phyloP scores from a whole-genome alignment of 1,140 invertebrate genomes.

The Euwallacea similis region DNA sequence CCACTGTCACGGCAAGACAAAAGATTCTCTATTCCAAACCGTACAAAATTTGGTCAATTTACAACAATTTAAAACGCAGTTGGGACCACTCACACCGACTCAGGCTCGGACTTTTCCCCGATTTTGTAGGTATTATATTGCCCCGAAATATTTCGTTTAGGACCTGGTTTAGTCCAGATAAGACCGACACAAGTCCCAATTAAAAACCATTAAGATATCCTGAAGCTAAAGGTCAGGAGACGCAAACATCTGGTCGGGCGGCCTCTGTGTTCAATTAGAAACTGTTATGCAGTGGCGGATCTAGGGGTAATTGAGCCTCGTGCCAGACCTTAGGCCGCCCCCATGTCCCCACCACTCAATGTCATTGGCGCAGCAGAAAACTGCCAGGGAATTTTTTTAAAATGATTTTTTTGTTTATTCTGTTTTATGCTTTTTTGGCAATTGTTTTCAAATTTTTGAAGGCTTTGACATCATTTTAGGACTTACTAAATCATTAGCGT shows the following conservation, averaged over 20 bases:
- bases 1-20: neutral
- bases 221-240: constrained; percentile 18
- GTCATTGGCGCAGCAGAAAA: too few species aligned
- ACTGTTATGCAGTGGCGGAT: neutral
- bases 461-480: too few species aligned
- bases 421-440: too few species aligned
- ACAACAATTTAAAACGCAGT: neutral
- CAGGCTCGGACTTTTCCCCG: neutral
- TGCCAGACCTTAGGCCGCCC: neutral
- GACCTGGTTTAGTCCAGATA: constrained; percentile 13
- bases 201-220: constrained; percentile 19
- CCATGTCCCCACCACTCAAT: neutral
- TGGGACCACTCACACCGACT: neutral
- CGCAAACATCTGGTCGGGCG: constrained; percentile 27
- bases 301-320: neutral
- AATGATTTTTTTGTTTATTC: too few species aligned
- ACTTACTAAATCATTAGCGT: too few species aligned
- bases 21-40: neutral
- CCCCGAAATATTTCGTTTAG: neutral
- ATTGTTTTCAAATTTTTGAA: too few species aligned
- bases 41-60: neutral
- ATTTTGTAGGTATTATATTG: neutral
- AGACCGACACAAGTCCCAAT: constrained; percentile 20
- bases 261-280: constrained; percentile 29
- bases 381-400: too few species aligned